Evolutionary conservation across 1,140 invertebrate species (phyloP), one percentile per base, ranked within the genome.

Genomic region (Araneus ventricosus): DNA sequence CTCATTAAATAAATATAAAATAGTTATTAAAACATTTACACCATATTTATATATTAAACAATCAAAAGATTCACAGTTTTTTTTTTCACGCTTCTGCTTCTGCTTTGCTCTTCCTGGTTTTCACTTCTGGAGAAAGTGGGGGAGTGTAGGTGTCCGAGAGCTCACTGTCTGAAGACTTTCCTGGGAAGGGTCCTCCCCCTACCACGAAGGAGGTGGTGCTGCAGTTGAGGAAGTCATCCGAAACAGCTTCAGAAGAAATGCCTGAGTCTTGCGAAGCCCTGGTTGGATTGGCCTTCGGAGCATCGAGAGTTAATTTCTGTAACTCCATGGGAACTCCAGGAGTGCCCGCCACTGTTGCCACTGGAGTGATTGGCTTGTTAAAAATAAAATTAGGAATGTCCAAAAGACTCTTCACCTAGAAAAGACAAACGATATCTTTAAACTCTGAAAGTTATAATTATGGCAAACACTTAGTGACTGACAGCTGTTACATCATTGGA

Each of bases 331-430:
- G 20, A 22, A 63, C 57, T 1, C 17, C 45, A 0, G 84, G 10
- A 45, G 4, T 61, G 39, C 39, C 22, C 41, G 34, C n/a, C 20
- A 39, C n/a, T n/a, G 87, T 30, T 6, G 59, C 57, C 27, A 45
- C 45, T 7, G 86, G 52, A 24, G 41, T 39, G 4, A 94, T 10
- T 5, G 89, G 59, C 20, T 92, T 92, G 34, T 92, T 34, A 41
- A 94, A 94, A n/a, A 92, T 94, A 37, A 94, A 94, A 41, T 94
- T 94, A 1, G 93, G 93, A 22, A 91, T 92, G 34, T 94, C 93
- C 61, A 94, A 39, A 1, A 94, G 37, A 27, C 93, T 94, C n/a
- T 86, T 84, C 2, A 92, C 85, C 85, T 91, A 24, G 75, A 39
- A 88, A 67, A 37, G 34, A 39, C 14, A 67, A 30, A 14, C 10